phyloP scores from a whole-genome alignment of 2,797 vertebrate genomes.

The Borostomias antarcticus region DNA sequence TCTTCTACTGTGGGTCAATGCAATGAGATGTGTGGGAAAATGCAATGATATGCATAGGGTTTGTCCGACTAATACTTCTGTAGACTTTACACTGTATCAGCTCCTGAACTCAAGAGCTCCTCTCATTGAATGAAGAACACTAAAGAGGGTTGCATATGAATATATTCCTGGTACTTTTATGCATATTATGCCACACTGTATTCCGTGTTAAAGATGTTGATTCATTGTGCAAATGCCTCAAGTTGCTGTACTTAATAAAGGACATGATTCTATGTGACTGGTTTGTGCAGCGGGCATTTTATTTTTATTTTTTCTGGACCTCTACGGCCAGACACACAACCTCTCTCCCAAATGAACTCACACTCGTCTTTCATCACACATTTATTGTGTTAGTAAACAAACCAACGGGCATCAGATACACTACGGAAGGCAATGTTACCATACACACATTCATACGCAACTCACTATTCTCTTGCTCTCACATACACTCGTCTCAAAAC shows the following conservation, averaged over 20 bases:
- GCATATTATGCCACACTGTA: conserved; percentile 82
- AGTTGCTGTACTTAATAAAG: conserved; percentile 90
- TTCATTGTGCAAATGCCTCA: conserved; percentile 85
- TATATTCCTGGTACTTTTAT: conserved; percentile 87
- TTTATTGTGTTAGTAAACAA: conserved; percentile 74
- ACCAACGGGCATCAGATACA: conserved; percentile 55
- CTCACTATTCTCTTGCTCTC: conserved; percentile 12
- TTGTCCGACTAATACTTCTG: conserved; percentile 71
- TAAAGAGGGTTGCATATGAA: conserved; percentile 81
- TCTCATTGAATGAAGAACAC: conserved; percentile 81
- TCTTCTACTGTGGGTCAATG: conserved; percentile 56
- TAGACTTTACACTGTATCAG: conserved; percentile 85
- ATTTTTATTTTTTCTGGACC: neutral
- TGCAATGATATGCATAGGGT: conserved; percentile 58
- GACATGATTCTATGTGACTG: conserved; percentile 83
- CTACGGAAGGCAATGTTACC: conserved; percentile 28
- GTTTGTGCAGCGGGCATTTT: conserved; percentile 39
- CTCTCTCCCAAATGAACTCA: conserved; percentile 31
- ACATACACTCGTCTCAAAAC: conserved; percentile 22
- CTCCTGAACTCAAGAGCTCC: conserved; percentile 72
- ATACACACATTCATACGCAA: conserved; percentile 6
- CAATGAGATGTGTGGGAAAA: conserved; percentile 53
- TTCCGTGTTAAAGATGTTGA: conserved; percentile 80
- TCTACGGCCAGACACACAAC: too few relatives aligned
- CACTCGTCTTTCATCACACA: conserved; percentile 29